phyloP scores from a whole-genome alignment of 1,140 invertebrate genomes.

The Pemphigus obesinymphae region DNA sequence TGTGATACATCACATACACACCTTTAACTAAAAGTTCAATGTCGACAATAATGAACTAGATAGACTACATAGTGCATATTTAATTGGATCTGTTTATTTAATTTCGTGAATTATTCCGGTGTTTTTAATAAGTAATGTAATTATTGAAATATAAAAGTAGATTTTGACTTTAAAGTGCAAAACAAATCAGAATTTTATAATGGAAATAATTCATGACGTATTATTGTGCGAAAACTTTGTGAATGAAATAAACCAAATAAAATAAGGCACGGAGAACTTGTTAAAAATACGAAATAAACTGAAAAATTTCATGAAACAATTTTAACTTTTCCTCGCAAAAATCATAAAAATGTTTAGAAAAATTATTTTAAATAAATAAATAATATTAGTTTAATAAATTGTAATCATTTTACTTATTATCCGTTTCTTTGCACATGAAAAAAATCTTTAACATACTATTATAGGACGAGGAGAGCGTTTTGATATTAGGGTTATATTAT shows the following conservation, averaged over 20 bases:
- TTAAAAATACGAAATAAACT: not conserved
- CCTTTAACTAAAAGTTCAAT: not conserved
- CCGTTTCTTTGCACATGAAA: no score
- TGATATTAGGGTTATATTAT: no score
- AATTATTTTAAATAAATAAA: no score
- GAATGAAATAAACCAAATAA: not conserved
- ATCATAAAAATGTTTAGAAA: not conserved
- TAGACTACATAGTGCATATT: not conserved
- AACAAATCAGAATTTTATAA: not conserved
- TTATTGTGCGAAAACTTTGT: not conserved
- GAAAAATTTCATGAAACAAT: not conserved
- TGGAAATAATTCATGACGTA: not conserved
- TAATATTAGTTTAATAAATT: no score
- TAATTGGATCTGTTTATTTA: not conserved
- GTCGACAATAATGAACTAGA: not conserved
- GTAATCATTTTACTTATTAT: no score
- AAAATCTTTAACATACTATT: no score
- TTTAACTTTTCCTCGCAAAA: not conserved
- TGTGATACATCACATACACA: not conserved
- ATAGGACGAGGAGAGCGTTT: no score
- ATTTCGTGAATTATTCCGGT: not conserved
- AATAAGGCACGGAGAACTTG: not conserved
- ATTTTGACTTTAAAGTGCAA: not conserved
- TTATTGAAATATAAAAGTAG: not conserved
- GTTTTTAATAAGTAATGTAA: not conserved